phyloP scores from a whole-genome alignment of 2,888 invertebrate genomes.

The Drosophila testacea region DNA sequence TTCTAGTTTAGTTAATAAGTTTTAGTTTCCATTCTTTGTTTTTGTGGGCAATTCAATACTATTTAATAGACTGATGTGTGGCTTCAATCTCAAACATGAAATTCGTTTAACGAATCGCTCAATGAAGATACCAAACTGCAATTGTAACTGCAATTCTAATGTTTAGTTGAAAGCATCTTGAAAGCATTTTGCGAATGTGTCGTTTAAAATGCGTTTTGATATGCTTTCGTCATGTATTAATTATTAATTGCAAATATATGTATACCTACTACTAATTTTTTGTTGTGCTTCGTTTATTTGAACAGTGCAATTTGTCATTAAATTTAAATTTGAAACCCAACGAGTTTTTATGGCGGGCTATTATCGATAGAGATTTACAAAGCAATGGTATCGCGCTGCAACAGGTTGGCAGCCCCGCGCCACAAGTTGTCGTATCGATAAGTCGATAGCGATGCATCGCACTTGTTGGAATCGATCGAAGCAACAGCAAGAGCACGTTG shows the following conservation, averaged over 20 bases:
- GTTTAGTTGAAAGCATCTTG: constrained; percentile 55
- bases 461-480: background rate
- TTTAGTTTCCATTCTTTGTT: constrained; percentile 27
- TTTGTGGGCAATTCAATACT: constrained; percentile 42
- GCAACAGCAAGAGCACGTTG: constrained; percentile 44
- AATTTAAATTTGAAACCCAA: constrained; percentile 35
- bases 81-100: constrained; percentile 52
- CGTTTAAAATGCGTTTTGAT: constrained; percentile 55
- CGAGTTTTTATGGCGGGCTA: background rate
- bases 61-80: constrained; percentile 64
- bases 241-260: constrained; percentile 28
- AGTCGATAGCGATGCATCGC: background rate
- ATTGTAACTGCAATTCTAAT: constrained; percentile 33
- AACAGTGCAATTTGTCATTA: constrained; percentile 50
- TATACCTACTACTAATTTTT: constrained; percentile 5
- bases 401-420: constrained; percentile 27
- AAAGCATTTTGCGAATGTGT: constrained; percentile 45
- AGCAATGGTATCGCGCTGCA: background rate
- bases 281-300: constrained; percentile 21
- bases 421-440: background rate
- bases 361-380: background rate
- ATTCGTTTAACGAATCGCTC: constrained; percentile 58
- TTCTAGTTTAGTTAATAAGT: constrained; percentile 9
- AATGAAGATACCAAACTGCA: constrained; percentile 50
- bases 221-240: constrained; percentile 41